Base-by-base conservation (phyloP, 2,113 vertebrate genomes). In the Hippocampus abdominalis region DNA sequence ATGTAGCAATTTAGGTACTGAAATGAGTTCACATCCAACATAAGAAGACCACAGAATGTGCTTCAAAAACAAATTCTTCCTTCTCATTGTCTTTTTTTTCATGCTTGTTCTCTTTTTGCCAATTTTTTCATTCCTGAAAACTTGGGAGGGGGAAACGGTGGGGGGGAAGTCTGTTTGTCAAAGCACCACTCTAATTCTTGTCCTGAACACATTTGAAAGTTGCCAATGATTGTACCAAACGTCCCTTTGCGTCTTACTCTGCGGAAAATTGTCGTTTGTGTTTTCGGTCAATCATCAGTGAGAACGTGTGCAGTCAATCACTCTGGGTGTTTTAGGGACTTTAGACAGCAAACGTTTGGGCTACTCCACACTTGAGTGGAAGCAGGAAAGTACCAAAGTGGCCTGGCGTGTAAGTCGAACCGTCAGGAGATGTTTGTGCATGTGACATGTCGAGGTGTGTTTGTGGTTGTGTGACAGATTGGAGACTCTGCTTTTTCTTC, bases 311-410 rank as follows among this genome's bases (percentile, higher is more conserved):
- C 66, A 66, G 69, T 62, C 29, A 4, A 3, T 8, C 46, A 29
- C 20, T 68, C 40, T 69, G 75, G 89, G 84, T 87, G 74, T 92
- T 92, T 91, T 91, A 86, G 91, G 91, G 89, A 92, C 91, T 93
- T 93, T 91, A 93, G 71, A 78, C 80, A 72, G 39, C 62, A 29
- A 78, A 68, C 23, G 68, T 80, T 73, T 90, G 90, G 83, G 68
- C 75, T n/a, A 25, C 69, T 84, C 78, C 75, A 75, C 79, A 88
- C 85, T 76, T 82, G 72, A 79, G 70, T 79, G 81, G 54, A 76
- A 82, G 69, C 59, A 88, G 91, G 92, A 93, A 93, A 93, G 92
- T 92, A 90, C 92, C 92, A 92, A 92, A 93, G 80, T 88, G 86
- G 84, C 92, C 92, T 86, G 81, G 46, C 46, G 4, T 16, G 89